Percentiles rank a stretch among this genome's conserved stretches.
Evolutionary conservation across 1,140 invertebrate species (phyloP).

Genomic region (Plectrocnemia conspersa): DNA sequence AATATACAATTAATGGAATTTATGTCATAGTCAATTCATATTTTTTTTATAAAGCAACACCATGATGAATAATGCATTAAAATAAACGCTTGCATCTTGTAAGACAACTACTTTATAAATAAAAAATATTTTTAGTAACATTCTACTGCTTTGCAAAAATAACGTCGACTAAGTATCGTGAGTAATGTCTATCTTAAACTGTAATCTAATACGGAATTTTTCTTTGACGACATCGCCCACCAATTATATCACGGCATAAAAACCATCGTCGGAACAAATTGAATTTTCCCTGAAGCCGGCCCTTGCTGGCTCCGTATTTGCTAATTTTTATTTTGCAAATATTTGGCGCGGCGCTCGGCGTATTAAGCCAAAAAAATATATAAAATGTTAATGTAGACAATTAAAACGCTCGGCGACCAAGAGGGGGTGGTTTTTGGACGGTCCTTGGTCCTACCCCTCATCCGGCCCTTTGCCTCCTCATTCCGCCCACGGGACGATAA

Average conservation of each 20-base stretch:
- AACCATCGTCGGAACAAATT: conserved; percentile 18
- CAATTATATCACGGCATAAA: conserved; percentile 19
- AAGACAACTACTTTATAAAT: too few relatives aligned
- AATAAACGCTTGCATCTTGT: too few relatives aligned
- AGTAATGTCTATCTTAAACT: too few relatives aligned
- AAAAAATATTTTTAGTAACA: too few relatives aligned
- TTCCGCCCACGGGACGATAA: conserved; percentile 35
- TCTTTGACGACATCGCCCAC: not conserved
- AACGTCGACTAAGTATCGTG: too few relatives aligned
- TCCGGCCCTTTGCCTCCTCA: conserved; percentile 11
- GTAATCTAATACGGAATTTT: too few relatives aligned
- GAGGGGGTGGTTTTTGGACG: conserved; percentile 8
- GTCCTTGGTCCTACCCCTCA: not conserved
- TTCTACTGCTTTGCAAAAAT: too few relatives aligned
- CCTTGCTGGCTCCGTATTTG: not conserved
- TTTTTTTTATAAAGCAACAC: too few relatives aligned
- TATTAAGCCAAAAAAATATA: conserved; percentile 15
- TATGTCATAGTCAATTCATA: too few relatives aligned
- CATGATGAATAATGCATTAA: too few relatives aligned
- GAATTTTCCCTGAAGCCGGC: conserved; percentile 6
- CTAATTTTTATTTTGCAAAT: conserved; percentile 31
- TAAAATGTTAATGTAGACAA: conserved; percentile 35
- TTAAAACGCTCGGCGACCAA: conserved; percentile 23
- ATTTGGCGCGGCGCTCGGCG: conserved; percentile 22
- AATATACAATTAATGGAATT: too few relatives aligned